A percentile compares a stretch with the other conserved stretches of the same genome.
phyloP scores from a whole-genome alignment of 2,888 invertebrate genomes.

The Aleiodes testaceus region DNA sequence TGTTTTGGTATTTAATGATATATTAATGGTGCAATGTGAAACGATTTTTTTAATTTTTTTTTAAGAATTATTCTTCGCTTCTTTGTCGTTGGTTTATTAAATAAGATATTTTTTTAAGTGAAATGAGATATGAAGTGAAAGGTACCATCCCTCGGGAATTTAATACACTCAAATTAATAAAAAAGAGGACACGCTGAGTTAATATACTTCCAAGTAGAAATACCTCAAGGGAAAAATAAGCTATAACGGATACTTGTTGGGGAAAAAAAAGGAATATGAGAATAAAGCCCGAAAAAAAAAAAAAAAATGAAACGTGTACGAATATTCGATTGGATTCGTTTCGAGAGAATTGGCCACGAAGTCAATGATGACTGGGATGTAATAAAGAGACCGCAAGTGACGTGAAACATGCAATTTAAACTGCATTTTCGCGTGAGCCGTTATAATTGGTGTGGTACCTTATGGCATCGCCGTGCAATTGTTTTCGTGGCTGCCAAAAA shows the following conservation, averaged over 20 bases:
- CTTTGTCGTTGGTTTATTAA: not conserved
- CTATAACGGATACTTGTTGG: slow-evolving; percentile 13
- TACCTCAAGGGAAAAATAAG: slow-evolving; percentile 27
- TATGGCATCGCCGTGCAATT: slow-evolving; percentile 33
- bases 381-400: slow-evolving; percentile 53
- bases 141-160: slow-evolving; percentile 22
- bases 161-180: slow-evolving; percentile 30
- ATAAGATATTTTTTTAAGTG: slow-evolving; percentile 14
- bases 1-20: not conserved
- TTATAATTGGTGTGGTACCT: slow-evolving; percentile 60
- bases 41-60: not conserved
- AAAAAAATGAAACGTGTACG: slow-evolving; percentile 29
- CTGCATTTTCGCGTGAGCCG: slow-evolving; percentile 69
- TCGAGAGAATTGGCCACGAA: slow-evolving; percentile 42
- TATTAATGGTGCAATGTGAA: not conserved
- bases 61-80: not conserved
- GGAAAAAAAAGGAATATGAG: slow-evolving; percentile 14
- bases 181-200: slow-evolving; percentile 39
- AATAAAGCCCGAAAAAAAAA: slow-evolving; percentile 4
- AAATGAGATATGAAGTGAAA: slow-evolving; percentile 26
- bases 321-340: slow-evolving; percentile 60
- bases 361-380: slow-evolving; percentile 47
- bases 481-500: not conserved
- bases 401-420: slow-evolving; percentile 66
- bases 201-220: slow-evolving; percentile 44